These are phyloP conservation scores for Actenoides lindsayi DNA, from an alignment of 2,113 vertebrate species.

Conservation along the genomic window DNA sequence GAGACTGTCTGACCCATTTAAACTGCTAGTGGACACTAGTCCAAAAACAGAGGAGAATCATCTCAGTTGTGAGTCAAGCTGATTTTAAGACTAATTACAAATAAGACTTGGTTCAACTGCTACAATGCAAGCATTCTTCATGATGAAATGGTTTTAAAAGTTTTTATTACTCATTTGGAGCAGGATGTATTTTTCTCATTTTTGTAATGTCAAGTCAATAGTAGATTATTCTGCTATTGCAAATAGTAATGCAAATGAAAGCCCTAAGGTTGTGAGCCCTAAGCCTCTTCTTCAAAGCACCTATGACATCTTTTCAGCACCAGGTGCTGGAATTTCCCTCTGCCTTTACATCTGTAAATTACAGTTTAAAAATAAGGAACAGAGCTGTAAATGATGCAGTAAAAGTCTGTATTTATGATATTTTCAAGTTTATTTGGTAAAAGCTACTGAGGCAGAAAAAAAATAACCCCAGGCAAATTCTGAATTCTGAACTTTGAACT, in stretches of 20 bases:
- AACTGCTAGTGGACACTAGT: neutral
- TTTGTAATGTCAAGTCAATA: neutral
- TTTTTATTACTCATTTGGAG: neutral
- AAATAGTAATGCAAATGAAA: neutral
- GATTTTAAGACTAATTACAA: neutral
- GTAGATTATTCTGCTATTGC: neutral
- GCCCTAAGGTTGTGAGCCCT: too few relatives aligned
- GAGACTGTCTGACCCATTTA: neutral
- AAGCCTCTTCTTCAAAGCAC: neutral
- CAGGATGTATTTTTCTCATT: neutral
- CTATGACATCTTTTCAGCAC: neutral
- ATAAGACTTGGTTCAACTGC: neutral
- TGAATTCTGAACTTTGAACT: neutral
- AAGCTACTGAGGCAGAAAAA: neutral
- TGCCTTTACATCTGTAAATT: neutral
- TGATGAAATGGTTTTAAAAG: neutral
- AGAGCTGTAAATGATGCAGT: neutral
- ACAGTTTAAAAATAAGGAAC: neutral
- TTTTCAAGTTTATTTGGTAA: neutral
- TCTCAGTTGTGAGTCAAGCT: neutral
- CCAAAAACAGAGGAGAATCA: neutral
- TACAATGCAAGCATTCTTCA: neutral
- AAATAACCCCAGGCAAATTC: neutral
- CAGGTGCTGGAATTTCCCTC: neutral
- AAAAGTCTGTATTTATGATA: neutral